These are phyloP conservation scores for Cryptosula pallasiana DNA, from an alignment of 2,888 invertebrate genomes.

Conservation along the genomic window DNA sequence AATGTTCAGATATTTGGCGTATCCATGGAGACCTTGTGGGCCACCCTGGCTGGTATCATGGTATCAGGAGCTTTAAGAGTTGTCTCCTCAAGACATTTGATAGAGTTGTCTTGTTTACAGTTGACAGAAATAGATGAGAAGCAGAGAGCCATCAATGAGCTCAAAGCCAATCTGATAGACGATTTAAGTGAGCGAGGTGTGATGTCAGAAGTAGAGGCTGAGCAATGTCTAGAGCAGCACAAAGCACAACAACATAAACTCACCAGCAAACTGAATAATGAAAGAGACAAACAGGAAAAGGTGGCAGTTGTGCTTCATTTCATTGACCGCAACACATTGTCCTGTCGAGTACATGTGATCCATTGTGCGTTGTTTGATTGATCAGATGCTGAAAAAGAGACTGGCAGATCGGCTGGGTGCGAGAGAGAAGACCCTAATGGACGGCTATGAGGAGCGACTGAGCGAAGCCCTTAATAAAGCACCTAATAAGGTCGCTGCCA, in stretches of 20 bases:
- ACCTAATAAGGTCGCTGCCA: slow-evolving; percentile 38
- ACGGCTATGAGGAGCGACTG: slow-evolving; percentile 37
- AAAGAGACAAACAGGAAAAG: slow-evolving; percentile 42
- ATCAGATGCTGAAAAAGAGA: slow-evolving; percentile 37
- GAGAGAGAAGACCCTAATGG: slow-evolving; percentile 38
- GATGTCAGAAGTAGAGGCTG: slow-evolving; percentile 42
- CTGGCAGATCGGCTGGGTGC: slow-evolving; percentile 37
- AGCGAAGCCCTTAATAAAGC: slow-evolving; percentile 30
- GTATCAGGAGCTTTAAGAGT: not conserved
- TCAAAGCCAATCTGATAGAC: slow-evolving; percentile 49
- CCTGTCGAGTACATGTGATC: too few relatives aligned
- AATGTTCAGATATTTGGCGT: too few relatives aligned
- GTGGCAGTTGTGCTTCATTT: too few relatives aligned
- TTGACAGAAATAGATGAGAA: slow-evolving; percentile 48
- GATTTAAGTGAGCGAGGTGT: slow-evolving; percentile 46
- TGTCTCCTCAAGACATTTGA: slow-evolving; percentile 17
- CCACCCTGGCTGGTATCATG: not conserved
- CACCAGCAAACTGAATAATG: slow-evolving; percentile 38
- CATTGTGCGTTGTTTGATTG: too few relatives aligned
- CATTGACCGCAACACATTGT: too few relatives aligned
- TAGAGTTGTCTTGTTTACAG: slow-evolving; percentile 37
- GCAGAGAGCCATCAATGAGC: slow-evolving; percentile 46
- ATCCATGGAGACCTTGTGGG: not conserved
- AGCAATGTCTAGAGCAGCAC: slow-evolving; percentile 42
- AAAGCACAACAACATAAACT: slow-evolving; percentile 45